These are phyloP conservation scores for Neodiprion virginianus DNA, from an alignment of 1,140 invertebrate genomes.

Conservation along the genomic window DNA sequence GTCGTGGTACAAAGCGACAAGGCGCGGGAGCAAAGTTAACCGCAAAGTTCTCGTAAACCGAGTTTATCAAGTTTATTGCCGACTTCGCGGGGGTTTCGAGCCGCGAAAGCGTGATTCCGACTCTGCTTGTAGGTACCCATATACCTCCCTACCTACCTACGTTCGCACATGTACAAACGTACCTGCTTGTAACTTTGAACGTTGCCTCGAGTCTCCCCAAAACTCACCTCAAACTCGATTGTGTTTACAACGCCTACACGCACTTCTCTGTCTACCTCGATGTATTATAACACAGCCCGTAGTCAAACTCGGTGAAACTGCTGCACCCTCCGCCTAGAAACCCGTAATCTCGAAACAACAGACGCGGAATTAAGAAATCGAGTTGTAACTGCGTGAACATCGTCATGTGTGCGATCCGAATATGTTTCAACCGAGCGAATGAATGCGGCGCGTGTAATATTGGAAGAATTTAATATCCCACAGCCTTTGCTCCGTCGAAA, in stretches of 20 bases:
- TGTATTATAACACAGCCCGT: too few relatives aligned
- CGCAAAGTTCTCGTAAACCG: neutral
- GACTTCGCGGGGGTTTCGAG: neutral
- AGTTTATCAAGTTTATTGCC: conserved; percentile 6
- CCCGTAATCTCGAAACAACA: too few relatives aligned
- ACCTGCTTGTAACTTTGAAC: conserved; percentile 1
- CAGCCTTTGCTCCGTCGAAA: too few relatives aligned
- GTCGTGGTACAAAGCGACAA: neutral
- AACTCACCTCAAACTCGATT: neutral
- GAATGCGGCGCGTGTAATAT: too few relatives aligned
- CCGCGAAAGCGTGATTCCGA: neutral
- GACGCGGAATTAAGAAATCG: too few relatives aligned
- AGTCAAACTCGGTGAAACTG: too few relatives aligned
- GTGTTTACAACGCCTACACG: neutral
- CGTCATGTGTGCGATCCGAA: too few relatives aligned
- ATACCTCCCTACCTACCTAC: neutral
- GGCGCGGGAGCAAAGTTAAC: neutral
- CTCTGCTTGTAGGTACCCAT: neutral
- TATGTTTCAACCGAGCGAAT: too few relatives aligned
- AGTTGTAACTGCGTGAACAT: too few relatives aligned
- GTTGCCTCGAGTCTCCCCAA: neutral
- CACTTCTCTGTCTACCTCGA: too few relatives aligned
- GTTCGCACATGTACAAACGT: neutral
- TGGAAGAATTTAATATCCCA: too few relatives aligned
- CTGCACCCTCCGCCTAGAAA: too few relatives aligned